Percentiles rank a stretch among this genome's conserved stretches.
Conservation (phyloP, 92 coral and sea anemone species). For the Heteractis magnifica region DNA sequence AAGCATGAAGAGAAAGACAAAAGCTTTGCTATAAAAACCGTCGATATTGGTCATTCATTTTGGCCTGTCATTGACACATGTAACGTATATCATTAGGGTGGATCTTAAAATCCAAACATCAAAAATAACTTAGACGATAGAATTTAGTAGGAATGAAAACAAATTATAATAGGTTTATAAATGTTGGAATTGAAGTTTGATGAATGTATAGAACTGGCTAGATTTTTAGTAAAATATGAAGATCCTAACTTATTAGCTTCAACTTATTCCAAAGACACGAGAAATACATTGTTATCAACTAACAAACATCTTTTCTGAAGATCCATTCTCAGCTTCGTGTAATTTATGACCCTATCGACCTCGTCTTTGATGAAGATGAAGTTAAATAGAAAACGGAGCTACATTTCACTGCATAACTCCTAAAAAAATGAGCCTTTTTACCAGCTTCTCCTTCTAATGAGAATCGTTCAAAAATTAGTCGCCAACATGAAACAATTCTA, state of each 20-base stretch:
- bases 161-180: neutral
- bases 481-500: neutral
- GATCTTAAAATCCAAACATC: slow-evolving; percentile 6
- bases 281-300: slow-evolving; percentile 21
- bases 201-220: neutral
- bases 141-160: neutral
- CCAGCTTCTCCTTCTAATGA: neutral
- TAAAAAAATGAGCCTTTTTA: neutral
- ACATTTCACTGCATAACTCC: slow-evolving; percentile 10
- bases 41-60: slow-evolving; percentile 38
- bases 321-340: slow-evolving; percentile 18
- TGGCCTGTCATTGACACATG: slow-evolving; percentile 33
- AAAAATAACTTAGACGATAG: slow-evolving; percentile 5
- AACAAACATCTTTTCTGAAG: slow-evolving; percentile 7
- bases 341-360: slow-evolving; percentile 39
- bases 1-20: slow-evolving; percentile 26
- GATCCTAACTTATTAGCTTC: slow-evolving; percentile 5
- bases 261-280: neutral
- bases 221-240: neutral
- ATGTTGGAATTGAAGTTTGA: neutral
- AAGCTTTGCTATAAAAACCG: slow-evolving; percentile 23
- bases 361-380: neutral
- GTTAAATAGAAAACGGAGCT: slow-evolving; percentile 12
- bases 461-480: neutral
- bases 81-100: slow-evolving; percentile 21